Base-by-base conservation (phyloP, 2,888 invertebrate genomes). In the Ophioninae sp. region DNA sequence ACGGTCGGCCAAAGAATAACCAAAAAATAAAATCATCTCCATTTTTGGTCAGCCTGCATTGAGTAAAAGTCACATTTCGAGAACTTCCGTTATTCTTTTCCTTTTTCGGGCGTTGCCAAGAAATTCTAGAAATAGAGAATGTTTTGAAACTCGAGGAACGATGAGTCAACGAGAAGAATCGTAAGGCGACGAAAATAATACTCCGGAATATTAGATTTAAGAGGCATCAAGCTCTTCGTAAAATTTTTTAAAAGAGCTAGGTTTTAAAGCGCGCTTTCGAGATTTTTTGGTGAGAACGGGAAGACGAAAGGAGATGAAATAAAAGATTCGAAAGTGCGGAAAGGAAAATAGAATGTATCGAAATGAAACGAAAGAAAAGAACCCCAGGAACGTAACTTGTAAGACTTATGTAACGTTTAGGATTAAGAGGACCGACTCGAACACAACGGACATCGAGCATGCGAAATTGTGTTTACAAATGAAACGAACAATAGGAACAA, bases 141-240 rank as follows among this genome's bases (percentile, higher is more conserved):
- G 21, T 57, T 70, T 39, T 13, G 37, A 3, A 8, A 61, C 61
- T 68, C 79, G 75, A 75, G 23, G 59, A 70, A 72, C 65, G 59
- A 64, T 62, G 81, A 37, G 7, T 23, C 7, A 62, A 73, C 8
- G 37, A 61, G 17, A 73, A 64, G n/a, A 68, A 76, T n/a, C 64
- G 74, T 13, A 50, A 50, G 8, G 13, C 3, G 17, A 50, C 0
- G 17, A 50, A 17, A 44, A 44, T 50, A 50, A 50, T 50, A 82
- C 82, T 78, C 73, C 73, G 62, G 68, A 13, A 44, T 10, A 62
- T 74, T 79, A 70, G 74, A 76, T 39, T 68, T 80, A 83, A 83
- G 30, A 50, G 69, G 68, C 75, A 61, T 70, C 70, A 79, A 86
- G 85, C 83, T 86, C 87, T 87, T 87, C 75, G 85, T 88, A 78